Percentiles rank a stretch among this genome's conserved stretches.
phyloP scores from a whole-genome alignment of 1,140 invertebrate genomes.

The Conopomorpha cramerella region DNA sequence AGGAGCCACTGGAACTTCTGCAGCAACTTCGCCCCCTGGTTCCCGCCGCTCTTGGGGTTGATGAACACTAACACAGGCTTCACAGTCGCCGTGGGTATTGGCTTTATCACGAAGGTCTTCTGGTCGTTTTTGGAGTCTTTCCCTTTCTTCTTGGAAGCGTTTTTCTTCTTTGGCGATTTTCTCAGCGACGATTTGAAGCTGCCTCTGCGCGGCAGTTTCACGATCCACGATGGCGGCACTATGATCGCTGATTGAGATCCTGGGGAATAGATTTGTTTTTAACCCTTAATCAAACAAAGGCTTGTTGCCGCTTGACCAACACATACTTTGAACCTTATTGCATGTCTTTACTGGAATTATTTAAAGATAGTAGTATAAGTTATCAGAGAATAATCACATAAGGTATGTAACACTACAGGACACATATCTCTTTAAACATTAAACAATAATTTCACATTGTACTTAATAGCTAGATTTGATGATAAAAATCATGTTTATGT shows the following conservation, averaged over 20 bases:
- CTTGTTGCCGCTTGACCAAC: too few species aligned
- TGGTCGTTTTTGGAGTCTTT: slow-evolving; percentile 73
- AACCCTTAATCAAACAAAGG: too few species aligned
- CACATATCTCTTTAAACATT: too few species aligned
- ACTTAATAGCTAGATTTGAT: too few species aligned
- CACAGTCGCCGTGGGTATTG: slow-evolving; percentile 84
- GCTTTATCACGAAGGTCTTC: slow-evolving; percentile 85
- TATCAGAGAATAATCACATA: too few species aligned
- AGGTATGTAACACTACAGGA: too few species aligned
- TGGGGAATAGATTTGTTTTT: too few species aligned
- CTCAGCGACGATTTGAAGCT: slow-evolving; percentile 92
- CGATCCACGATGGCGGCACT: slow-evolving; percentile 96
- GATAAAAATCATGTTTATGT: too few species aligned
- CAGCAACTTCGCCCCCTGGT: slow-evolving; percentile 89
- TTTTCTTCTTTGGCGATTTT: slow-evolving; percentile 82
- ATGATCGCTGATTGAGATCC: slow-evolving; percentile 85
- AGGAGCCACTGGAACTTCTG: slow-evolving; percentile 94
- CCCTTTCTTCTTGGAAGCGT: slow-evolving; percentile 72
- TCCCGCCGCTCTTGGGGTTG: slow-evolving; percentile 97
- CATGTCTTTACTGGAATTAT: too few species aligned
- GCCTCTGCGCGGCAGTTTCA: slow-evolving; percentile 88
- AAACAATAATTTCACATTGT: too few species aligned
- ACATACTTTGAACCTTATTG: too few species aligned
- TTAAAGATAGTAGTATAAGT: too few species aligned
- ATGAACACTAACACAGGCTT: slow-evolving; percentile 96